Percentiles rank a stretch among this genome's conserved stretches.
These are phyloP conservation scores for Chloebia gouldiae DNA, from an alignment of 2,113 vertebrate species.

Conservation along the genomic window DNA sequence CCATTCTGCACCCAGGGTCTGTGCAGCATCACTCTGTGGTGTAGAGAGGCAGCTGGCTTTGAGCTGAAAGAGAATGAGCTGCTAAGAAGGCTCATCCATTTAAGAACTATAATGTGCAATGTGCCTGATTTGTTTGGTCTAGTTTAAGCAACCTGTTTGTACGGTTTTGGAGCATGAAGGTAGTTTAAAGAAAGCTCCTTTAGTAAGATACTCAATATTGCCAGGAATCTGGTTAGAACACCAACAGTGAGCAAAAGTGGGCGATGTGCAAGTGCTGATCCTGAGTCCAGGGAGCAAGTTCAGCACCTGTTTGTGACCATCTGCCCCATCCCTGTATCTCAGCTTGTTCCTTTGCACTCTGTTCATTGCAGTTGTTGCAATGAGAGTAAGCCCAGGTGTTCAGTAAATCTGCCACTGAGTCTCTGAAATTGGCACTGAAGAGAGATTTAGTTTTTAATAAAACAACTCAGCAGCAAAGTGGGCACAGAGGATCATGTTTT, in stretches of 20 bases:
- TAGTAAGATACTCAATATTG: not conserved
- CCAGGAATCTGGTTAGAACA: not conserved
- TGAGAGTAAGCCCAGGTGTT: not conserved
- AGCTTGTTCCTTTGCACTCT: not conserved
- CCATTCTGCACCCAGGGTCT: not conserved
- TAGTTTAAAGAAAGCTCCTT: not conserved
- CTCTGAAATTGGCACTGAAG: not conserved
- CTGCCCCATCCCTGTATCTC: not conserved
- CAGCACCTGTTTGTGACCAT: not conserved
- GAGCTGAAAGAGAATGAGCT: not conserved
- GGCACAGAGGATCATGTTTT: conserved; percentile 16
- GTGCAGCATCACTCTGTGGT: not conserved
- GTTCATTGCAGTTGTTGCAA: not conserved
- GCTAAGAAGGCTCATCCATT: not conserved
- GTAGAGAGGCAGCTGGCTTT: not conserved
- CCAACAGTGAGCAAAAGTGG: not conserved
- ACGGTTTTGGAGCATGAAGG: not conserved
- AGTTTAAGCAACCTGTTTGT: not conserved
- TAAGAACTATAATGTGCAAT: not conserved
- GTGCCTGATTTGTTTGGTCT: not conserved
- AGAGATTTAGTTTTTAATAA: conserved; percentile 45
- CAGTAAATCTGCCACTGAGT: not conserved
- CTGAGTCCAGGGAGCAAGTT: not conserved
- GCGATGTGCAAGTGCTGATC: not conserved
- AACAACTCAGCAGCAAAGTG: conserved; percentile 70